Percentiles rank a stretch among this genome's conserved stretches.
phyloP scores from a whole-genome alignment of 2,797 vertebrate genomes.

The Lagorchestes hirsutus region DNA sequence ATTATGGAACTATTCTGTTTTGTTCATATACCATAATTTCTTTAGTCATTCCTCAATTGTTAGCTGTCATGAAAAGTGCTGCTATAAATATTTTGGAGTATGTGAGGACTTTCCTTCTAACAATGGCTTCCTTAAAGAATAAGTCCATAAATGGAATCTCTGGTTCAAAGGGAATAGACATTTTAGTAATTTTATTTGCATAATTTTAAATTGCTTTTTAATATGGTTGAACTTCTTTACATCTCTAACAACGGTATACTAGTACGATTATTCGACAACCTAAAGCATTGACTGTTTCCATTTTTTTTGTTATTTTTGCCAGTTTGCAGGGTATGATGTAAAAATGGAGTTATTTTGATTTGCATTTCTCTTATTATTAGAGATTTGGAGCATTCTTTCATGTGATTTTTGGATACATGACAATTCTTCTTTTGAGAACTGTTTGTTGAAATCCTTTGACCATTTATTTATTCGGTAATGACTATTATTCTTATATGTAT shows the following conservation, averaged over 20 bases:
- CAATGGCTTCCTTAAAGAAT: not conserved
- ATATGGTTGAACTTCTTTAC: not conserved
- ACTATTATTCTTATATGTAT: not conserved
- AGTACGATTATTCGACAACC: not conserved
- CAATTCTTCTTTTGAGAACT: not conserved
- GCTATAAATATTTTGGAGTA: not conserved
- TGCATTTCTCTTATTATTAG: not conserved
- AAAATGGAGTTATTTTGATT: not conserved
- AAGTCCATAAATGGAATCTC: not conserved
- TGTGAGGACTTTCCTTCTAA: not conserved
- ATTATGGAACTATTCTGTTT: not conserved
- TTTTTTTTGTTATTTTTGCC: not conserved
- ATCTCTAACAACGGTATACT: not conserved
- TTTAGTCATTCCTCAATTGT: not conserved
- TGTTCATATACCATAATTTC: not conserved
- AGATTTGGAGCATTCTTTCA: not conserved
- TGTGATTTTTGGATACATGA: not conserved
- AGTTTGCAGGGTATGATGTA: not conserved
- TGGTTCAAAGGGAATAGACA: not conserved
- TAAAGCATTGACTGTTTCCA: not conserved
- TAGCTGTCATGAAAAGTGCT: not conserved
- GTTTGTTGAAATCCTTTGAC: not conserved
- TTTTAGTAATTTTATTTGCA: not conserved
- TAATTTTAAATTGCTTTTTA: not conserved
- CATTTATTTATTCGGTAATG: not conserved